Evolutionary conservation across 30 jellyfish, hydroid and myxozoan species (phyloP).

Genomic region (Pseudorhiza aurosa): DNA sequence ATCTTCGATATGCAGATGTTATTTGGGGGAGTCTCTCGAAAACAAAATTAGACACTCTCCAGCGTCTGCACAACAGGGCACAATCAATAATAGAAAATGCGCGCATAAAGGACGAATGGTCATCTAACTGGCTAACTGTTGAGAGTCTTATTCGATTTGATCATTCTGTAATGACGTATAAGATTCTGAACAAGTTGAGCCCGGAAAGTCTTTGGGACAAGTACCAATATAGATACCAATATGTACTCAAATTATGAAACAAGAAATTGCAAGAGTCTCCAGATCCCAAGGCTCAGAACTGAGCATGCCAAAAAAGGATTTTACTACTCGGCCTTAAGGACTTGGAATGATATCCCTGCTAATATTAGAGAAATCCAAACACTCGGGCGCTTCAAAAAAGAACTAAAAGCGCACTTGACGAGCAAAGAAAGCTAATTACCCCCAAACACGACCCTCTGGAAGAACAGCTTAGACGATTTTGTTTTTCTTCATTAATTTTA

Average conservation of each 20-base stretch:
- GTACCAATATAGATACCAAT: constrained; percentile 18
- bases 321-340: constrained; percentile 3
- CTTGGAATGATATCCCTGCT: not conserved
- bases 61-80: constrained; percentile 32
- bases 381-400: not conserved
- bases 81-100: not conserved
- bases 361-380: not conserved
- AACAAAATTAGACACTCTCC: constrained; percentile 22
- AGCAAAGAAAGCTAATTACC: too few relatives aligned
- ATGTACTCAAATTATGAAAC: constrained; percentile 21
- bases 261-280: constrained; percentile 37
- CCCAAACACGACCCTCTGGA: too few relatives aligned
- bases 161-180: not conserved
- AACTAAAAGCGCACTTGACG: too few relatives aligned
- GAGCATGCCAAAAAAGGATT: constrained; percentile 37
- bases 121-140: too few relatives aligned
- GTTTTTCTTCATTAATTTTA: too few relatives aligned
- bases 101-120: constrained; percentile 8
- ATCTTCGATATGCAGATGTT: constrained; percentile 45
- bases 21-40: constrained; percentile 47
- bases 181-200: not conserved
- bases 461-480: too few relatives aligned
- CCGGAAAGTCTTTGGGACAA: constrained; percentile 12
- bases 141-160: too few relatives aligned
- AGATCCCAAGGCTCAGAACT: constrained; percentile 41